These are phyloP conservation scores for Ptilonorhynchus violaceus DNA, from an alignment of 2,113 vertebrate species.

Conservation along the genomic window DNA sequence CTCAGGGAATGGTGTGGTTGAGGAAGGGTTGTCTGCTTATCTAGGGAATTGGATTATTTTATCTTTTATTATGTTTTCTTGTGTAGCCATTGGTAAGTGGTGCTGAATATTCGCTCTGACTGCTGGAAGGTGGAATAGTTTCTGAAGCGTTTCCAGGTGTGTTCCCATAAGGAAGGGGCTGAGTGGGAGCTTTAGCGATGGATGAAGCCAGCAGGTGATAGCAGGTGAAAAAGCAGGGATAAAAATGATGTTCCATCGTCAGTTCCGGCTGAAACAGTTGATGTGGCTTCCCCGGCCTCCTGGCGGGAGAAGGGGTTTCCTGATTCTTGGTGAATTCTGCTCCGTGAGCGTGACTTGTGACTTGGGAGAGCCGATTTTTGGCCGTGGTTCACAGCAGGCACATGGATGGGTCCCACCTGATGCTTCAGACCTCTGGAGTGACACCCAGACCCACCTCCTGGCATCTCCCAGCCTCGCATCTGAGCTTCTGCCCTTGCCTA, in stretches of 20 bases:
- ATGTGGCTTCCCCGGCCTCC: background rate
- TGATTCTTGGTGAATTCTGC: background rate
- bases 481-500: background rate
- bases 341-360: rapidly evolving
- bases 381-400: background rate
- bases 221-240: background rate
- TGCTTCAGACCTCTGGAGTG: background rate
- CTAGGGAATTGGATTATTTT: background rate
- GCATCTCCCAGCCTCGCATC: background rate
- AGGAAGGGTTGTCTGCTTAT: background rate
- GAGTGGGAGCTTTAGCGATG: background rate
- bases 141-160: background rate
- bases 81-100: background rate
- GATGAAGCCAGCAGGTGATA: background rate
- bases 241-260: background rate
- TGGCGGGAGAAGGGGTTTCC: background rate
- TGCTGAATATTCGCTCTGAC: background rate
- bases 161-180: background rate
- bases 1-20: background rate
- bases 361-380: background rate
- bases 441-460: background rate
- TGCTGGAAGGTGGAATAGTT: background rate
- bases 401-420: background rate
- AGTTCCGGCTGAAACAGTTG: background rate
- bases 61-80: background rate